Conservation (phyloP, 1,140 invertebrate species). For the Drosophila azteca region DNA sequence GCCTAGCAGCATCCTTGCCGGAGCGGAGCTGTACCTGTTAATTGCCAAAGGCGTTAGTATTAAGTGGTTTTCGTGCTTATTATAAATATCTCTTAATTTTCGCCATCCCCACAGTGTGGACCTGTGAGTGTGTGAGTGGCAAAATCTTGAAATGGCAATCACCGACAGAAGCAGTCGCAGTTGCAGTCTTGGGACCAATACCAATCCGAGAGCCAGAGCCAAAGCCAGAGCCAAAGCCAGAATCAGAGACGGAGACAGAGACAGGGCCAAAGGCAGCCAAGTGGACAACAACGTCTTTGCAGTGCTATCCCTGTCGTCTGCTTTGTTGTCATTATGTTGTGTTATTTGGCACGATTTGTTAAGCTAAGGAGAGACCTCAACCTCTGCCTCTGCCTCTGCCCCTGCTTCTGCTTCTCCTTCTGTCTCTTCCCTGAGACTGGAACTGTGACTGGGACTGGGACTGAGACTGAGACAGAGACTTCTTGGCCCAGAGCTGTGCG, state of each 20-base stretch:
- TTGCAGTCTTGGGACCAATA: constrained; percentile 8
- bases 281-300: constrained; percentile 57
- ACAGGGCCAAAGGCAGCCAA: constrained; percentile 40
- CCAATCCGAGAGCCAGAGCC: constrained; percentile 7
- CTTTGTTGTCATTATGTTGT: constrained; percentile 81
- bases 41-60: constrained; percentile 83
- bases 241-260: constrained; percentile 1
- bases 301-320: constrained; percentile 63
- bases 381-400: background rate
- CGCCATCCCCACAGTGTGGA: constrained; percentile 52
- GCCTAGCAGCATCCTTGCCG: constrained; percentile 47
- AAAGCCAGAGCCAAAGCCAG: background rate
- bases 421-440: constrained; percentile 6
- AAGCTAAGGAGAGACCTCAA: constrained; percentile 57
- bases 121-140: constrained; percentile 27
- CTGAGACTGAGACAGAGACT: constrained; percentile 7
- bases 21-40: constrained; percentile 73
- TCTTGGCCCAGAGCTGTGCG: constrained; percentile 55
- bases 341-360: constrained; percentile 83
- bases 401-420: background rate
- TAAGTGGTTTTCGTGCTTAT: constrained; percentile 84
- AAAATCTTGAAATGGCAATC: constrained; percentile 82
- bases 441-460: constrained; percentile 19
- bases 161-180: constrained; percentile 54
- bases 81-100: constrained; percentile 84